phyloP scores from a whole-genome alignment of 2,113 vertebrate species.

The human (Homo sapiens) region GRCh38 chr3:29281001-29281500 shows the following conservation, averaged over 20 bases:
- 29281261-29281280: conserved; percentile 83
- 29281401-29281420: conserved; percentile 55
- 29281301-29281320: conserved; percentile 70
- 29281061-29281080: conserved; percentile 91
- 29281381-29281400: conserved; percentile 71
- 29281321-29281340: conserved; percentile 76
- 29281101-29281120: conserved; percentile 81
- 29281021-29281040: conserved; percentile 89
- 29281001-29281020: conserved; percentile 89
- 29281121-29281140: conserved; percentile 43
- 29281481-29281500: conserved; percentile 10
- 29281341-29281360: conserved; percentile 79
- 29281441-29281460: conserved; percentile 45
- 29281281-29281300: conserved; percentile 82
- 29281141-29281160: not conserved
- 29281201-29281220: conserved; percentile 6
- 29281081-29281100: conserved; percentile 86
- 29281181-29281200: not conserved
- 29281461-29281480: conserved; percentile 33
- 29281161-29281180: not conserved
- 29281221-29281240: conserved; percentile 43
- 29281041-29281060: conserved; percentile 89
- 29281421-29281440: conserved; percentile 54
- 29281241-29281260: conserved; percentile 76
- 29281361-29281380: conserved; percentile 70